Evolutionary conservation across 2,888 invertebrate genomes (phyloP), one percentile per base, ranked within the genome.

Genomic region (Hyposoter dolosus): DNA sequence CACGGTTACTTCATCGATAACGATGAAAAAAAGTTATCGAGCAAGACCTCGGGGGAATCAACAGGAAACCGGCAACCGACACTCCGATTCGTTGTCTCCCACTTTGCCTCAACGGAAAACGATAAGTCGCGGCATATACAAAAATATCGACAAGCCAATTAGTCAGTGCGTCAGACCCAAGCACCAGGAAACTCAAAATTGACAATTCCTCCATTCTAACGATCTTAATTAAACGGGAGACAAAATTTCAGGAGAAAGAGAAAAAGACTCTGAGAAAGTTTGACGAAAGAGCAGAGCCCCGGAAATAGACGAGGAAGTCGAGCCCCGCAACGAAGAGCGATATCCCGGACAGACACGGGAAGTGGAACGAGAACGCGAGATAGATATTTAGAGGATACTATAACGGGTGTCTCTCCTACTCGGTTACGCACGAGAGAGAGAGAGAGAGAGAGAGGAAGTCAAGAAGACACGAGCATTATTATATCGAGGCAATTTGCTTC

Each of bases 331-430:
- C 45, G 83, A 53, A 72, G 28, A 77, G 35, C 40, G 50, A 77
- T 63, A 47, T 53, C 50, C 43, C 32, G 53, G 35, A 28, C 35
- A 40, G 53, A 68, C 17, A 47, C 53, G 66, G 74, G 78, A 83
- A 83, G 66, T 83, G 66, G 74, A 83, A 83, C 66, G 78, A 83
- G 78, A 77, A 72, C 83, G 83, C 66, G 72, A 68, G 83, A 60
- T 60, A 60, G 60, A 60, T 60, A 60, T 60, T 60, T 28, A 28
- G 28, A 60, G 60, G 60, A 76, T 66, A 76, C 40, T 40, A 43
- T 68, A 35, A 35, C 78, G 66, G 63, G 56, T 23, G 23, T 23
- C 15, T 28, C 60, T 28, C 28, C 60, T 60, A 23, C 28, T 19
- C 50, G 10, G 50, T 72, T 72, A 72, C 35, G 50, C 72, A 23